Percentiles rank a stretch among this genome's conserved stretches.
phyloP scores from a whole-genome alignment of 2,113 vertebrate genomes.

The Leptobrachium leishanense region DNA sequence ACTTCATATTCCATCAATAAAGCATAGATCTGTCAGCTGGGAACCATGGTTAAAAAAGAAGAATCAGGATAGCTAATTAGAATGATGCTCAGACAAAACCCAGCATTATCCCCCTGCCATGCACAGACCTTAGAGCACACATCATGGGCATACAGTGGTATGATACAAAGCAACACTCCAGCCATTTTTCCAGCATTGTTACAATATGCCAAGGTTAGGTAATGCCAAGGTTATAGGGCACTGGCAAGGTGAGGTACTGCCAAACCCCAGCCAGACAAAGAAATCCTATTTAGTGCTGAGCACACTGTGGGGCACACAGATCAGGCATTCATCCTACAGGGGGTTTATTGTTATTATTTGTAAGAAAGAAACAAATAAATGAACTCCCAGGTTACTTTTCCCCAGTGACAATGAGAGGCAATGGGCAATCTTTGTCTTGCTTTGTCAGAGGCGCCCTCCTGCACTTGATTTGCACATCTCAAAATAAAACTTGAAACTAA shows the following conservation, averaged over 20 bases:
- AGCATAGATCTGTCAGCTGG: neutral
- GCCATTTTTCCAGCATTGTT: constrained; percentile 18
- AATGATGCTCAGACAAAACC: constrained; percentile 9
- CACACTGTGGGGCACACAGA: neutral
- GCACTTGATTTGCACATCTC: constrained; percentile 19
- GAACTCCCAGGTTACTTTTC: neutral
- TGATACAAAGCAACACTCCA: constrained; percentile 33
- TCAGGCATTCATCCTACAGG: neutral
- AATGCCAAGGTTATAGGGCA: too few species aligned
- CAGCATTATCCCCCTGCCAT: constrained; percentile 1
- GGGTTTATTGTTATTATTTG: neutral
- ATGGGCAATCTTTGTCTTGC: neutral
- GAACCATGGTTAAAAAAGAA: neutral
- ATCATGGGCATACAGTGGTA: constrained; percentile 26
- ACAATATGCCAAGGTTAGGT: neutral
- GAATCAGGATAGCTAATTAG: constrained; percentile 1
- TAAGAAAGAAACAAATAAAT: neutral
- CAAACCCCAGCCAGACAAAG: constrained; percentile 2
- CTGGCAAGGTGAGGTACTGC: neutral
- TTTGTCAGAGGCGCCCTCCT: constrained; percentile 25
- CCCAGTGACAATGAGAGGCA: neutral
- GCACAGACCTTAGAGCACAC: constrained; percentile 11
- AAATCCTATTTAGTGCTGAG: neutral
- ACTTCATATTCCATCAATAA: neutral
- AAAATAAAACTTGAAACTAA: constrained; percentile 36